phyloP scores from a whole-genome alignment of 37 sponge, comb jelly and placozoan species.

The Bolinopsis microptera region DNA sequence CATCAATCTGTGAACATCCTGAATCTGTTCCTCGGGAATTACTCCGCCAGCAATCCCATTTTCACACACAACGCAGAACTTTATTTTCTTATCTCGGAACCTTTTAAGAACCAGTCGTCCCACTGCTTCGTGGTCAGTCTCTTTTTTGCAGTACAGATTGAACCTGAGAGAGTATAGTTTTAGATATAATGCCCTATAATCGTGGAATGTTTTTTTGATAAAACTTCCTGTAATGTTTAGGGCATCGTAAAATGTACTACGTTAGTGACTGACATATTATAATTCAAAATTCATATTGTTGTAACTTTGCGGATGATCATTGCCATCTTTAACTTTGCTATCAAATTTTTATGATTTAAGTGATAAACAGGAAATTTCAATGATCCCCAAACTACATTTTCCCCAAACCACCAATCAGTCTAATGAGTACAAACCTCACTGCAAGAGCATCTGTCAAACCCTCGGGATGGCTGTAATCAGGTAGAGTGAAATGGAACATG shows the following conservation, averaged over 20 bases:
- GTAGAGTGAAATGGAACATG: conserved; percentile 57
- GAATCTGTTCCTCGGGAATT: neutral
- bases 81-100: conserved; percentile 42
- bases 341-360: too few relatives aligned
- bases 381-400: too few relatives aligned
- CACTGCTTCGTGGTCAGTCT: conserved; percentile 46
- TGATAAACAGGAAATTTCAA: too few relatives aligned
- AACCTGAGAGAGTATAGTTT: conserved; percentile 52
- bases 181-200: too few relatives aligned
- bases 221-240: too few relatives aligned
- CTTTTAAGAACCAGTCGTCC: conserved; percentile 11
- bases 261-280: too few relatives aligned
- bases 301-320: too few relatives aligned
- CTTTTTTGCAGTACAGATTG: neutral
- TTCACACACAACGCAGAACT: neutral
- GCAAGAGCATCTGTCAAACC: conserved; percentile 38
- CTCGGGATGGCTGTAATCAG: conserved; percentile 4
- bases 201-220: too few relatives aligned
- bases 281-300: too few relatives aligned
- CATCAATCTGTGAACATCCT: neutral
- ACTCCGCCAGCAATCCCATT: neutral
- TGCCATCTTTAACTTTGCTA: too few relatives aligned
- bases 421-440: conserved; percentile 9
- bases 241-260: too few relatives aligned
- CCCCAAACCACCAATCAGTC: too few relatives aligned